Conservation (phyloP, 2,113 vertebrate genomes). For the Sturnira hondurensis region DNA sequence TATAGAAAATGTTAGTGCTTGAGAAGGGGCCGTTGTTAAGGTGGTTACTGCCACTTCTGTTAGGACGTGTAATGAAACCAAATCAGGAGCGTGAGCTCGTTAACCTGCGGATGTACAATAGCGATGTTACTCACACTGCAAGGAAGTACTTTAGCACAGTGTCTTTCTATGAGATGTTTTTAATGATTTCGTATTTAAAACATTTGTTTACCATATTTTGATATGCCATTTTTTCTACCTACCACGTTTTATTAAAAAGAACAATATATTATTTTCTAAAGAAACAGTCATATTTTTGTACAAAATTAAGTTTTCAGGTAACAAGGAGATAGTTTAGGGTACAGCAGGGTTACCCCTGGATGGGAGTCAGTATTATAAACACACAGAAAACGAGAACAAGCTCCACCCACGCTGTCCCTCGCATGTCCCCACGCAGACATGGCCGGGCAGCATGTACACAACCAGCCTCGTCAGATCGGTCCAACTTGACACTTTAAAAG, state of each 20-base stretch:
- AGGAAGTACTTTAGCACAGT: constrained; percentile 73
- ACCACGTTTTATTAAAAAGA: constrained; percentile 82
- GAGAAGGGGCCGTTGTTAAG: neutral
- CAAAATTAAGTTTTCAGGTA: constrained; percentile 75
- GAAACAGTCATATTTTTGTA: constrained; percentile 84
- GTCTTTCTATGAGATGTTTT: constrained; percentile 78
- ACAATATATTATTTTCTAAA: constrained; percentile 82
- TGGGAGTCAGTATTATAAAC: constrained; percentile 74
- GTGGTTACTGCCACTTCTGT: neutral
- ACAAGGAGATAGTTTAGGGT: constrained; percentile 69
- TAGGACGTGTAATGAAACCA: neutral
- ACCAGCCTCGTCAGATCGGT: neutral
- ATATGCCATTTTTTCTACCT: constrained; percentile 82
- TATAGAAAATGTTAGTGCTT: neutral
- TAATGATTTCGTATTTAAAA: constrained; percentile 74
- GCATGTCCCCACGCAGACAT: rapidly evolving
- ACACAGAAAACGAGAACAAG: neutral
- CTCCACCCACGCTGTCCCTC: neutral
- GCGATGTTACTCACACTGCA: neutral
- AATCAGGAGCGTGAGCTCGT: neutral
- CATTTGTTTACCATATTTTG: constrained; percentile 83
- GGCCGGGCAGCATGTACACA: neutral
- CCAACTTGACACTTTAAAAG: constrained; percentile 7
- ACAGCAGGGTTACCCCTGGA: constrained; percentile 70
- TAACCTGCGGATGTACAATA: neutral